Evolutionary conservation across 2,113 vertebrate genomes (phyloP), one percentile per base, ranked within the genome.

Genomic region (Gulo gulo): DNA sequence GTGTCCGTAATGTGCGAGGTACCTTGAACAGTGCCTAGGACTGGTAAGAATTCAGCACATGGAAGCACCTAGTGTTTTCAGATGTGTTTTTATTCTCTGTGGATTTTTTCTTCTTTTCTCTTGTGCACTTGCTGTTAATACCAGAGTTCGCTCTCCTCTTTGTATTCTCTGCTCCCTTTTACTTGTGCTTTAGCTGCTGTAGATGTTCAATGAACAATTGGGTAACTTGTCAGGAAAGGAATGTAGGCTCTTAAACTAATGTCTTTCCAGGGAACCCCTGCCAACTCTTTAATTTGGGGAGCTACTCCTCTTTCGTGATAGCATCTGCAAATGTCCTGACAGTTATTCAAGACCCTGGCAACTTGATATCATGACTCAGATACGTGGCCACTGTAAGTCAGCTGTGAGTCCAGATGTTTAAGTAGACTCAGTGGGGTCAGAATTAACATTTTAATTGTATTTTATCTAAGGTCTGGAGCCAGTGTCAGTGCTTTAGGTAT

Each of bases 381-480:
- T 88, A 95, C 20, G 52, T 82, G 45, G 31, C 57, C 71, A 90
- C 59, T 90, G 96, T 93, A 87, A 93, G 65, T 83, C 57, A 81
- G 73, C 80, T 88, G 39, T 55, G 61, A 85, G 67, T 95, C 76
- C 63, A 88, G 91, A 95, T 78, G 74, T 31, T 95, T 91, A 95
- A 94, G 85, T 76, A 96, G 92, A 12, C 36, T 93, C 1, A 4
- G 31, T 61, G 85, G 57, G 50, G 82, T 93, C 71, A 96, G 79
- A 96, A 95, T 95, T 97, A 96, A 67, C 69, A 73, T 94, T 96
- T 97, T 97, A 94, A 96, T 96, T 96, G 88, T 91, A 93, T 57
- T 97, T 88, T 97, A 93, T 73, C n/a, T 92, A 94, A 95, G 96
- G 73, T 82, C 36, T 94, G 71, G 65, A 96, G 91, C 88, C 91